These are phyloP conservation scores for Tethea ocularis DNA, from an alignment of 2,888 invertebrate genomes.

Conservation along the genomic window DNA sequence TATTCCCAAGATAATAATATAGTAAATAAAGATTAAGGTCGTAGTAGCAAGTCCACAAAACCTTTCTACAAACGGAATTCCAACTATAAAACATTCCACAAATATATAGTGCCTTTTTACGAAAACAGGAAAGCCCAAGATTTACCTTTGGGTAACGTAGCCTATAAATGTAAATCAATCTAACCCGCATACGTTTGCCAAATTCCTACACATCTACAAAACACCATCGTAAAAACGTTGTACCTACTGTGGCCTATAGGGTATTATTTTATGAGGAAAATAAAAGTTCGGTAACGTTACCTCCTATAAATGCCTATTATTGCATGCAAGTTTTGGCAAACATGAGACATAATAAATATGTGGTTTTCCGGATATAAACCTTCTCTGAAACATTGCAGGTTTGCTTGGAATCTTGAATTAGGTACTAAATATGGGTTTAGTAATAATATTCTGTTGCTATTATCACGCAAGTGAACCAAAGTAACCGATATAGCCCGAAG, in stretches of 20 bases:
- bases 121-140: constrained; percentile 5
- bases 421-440: no score
- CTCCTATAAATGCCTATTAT: no score
- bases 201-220: constrained; percentile 1
- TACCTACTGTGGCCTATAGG: not conserved
- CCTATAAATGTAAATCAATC: constrained; percentile 5
- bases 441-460: no score
- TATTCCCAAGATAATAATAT: no score
- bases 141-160: constrained; percentile 5
- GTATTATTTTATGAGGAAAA: not conserved
- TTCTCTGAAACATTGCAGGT: no score
- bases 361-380: no score
- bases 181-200: not conserved
- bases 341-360: no score
- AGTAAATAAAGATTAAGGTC: not conserved
- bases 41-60: not conserved
- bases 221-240: constrained; percentile 1
- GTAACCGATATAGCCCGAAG: no score
- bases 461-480: no score
- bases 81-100: not conserved
- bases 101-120: not conserved
- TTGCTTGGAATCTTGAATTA: no score
- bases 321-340: no score
- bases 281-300: not conserved
- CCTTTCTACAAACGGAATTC: not conserved